These are phyloP conservation scores for Mycalesis mineus DNA, from an alignment of 2,888 invertebrate genomes.

Conservation along the genomic window DNA sequence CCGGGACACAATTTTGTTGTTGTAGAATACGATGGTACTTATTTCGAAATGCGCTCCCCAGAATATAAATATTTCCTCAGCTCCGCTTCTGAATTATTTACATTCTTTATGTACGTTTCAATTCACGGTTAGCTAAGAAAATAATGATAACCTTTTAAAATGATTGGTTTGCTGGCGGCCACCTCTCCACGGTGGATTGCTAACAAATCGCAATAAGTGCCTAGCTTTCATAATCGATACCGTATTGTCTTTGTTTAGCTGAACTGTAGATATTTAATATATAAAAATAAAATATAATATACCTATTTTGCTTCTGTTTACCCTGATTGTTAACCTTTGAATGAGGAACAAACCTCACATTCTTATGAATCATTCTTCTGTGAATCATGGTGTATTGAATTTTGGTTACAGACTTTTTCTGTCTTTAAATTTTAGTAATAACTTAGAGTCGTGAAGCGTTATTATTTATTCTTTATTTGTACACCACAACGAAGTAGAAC, in stretches of 20 bases:
- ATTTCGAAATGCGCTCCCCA: slow-evolving; percentile 14
- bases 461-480: too few species aligned
- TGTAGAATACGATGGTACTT: slow-evolving; percentile 11
- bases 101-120: slow-evolving; percentile 14
- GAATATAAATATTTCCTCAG: slow-evolving; percentile 16
- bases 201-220: background rate
- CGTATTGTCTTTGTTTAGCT: background rate
- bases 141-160: slow-evolving; percentile 12
- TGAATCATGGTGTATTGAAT: too few species aligned
- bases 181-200: background rate
- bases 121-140: slow-evolving; percentile 9
- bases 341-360: too few species aligned
- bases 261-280: background rate
- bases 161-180: background rate
- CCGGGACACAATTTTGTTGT: background rate
- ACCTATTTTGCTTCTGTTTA: too few species aligned
- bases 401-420: too few species aligned
- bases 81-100: slow-evolving; percentile 12
- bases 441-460: too few species aligned
- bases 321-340: too few species aligned
- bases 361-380: too few species aligned
- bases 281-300: too few species aligned
- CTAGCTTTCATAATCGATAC: background rate
- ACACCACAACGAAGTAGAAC: too few species aligned
- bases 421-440: too few species aligned